These are phyloP conservation scores for Eupithecia pulchellata DNA, from an alignment of 2,888 invertebrate genomes.

Conservation along the genomic window DNA sequence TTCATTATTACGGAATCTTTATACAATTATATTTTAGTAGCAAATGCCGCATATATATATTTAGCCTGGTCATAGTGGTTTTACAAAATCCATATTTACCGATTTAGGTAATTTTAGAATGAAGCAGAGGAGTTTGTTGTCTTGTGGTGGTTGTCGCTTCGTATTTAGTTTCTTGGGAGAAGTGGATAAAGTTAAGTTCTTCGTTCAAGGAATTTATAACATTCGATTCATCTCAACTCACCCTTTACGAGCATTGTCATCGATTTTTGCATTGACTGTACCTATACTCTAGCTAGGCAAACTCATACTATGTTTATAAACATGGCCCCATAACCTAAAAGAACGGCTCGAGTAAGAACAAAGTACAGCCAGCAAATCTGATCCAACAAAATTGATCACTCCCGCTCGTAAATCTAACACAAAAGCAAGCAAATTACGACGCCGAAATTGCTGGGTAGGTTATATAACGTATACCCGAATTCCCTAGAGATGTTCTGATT, in stretches of 20 bases:
- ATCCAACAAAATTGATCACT: constrained; percentile 7
- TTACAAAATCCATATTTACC: constrained; percentile 1
- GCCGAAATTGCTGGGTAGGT: constrained; percentile 8
- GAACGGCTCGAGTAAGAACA: background rate
- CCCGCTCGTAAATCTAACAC: constrained; percentile 4
- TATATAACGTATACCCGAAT: constrained; percentile 12
- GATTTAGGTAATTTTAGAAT: background rate
- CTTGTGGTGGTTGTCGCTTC: background rate
- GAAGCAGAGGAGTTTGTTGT: background rate
- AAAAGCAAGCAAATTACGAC: constrained; percentile 11
- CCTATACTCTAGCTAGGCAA: background rate
- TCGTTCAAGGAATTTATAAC: background rate
- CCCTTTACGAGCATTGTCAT: background rate
- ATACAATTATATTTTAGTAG: background rate
- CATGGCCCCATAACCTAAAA: no score
- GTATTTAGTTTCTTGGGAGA: background rate
- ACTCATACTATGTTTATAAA: no score
- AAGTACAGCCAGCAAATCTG: background rate
- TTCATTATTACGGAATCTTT: constrained; percentile 29
- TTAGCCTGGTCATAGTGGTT: background rate
- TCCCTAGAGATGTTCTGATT: constrained; percentile 44
- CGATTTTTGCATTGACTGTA: background rate
- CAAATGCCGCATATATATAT: background rate
- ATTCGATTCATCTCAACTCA: no score
- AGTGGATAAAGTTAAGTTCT: background rate